phyloP scores from a whole-genome alignment of 2,888 invertebrate species.

The Dicycla oo region DNA sequence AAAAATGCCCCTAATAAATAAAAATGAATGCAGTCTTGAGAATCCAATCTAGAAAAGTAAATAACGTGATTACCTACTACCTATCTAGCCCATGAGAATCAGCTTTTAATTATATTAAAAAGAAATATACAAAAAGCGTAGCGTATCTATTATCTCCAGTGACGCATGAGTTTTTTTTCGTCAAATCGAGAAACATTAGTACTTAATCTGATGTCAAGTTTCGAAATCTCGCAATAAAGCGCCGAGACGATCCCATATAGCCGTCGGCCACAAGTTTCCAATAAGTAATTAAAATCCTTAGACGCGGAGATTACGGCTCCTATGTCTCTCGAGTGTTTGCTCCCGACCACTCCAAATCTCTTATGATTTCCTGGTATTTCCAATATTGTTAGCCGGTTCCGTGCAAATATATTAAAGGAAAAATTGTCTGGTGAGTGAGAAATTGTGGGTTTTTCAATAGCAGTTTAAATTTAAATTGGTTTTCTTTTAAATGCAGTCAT shows the following conservation, averaged over 20 bases:
- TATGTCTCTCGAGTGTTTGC: slow-evolving; percentile 85
- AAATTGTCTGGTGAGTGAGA: slow-evolving; percentile 9
- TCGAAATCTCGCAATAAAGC: slow-evolving; percentile 86
- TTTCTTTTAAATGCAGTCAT: background rate
- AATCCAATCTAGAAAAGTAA: no score
- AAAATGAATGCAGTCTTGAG: no score
- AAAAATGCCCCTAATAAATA: no score
- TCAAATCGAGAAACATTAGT: slow-evolving; percentile 64
- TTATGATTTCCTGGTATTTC: slow-evolving; percentile 81
- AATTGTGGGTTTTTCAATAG: slow-evolving; percentile 11
- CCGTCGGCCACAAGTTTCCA: slow-evolving; percentile 90
- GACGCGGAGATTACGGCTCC: slow-evolving; percentile 85
- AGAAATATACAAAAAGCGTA: no score
- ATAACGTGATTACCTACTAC: no score
- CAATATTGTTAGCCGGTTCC: slow-evolving; percentile 59
- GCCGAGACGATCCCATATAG: slow-evolving; percentile 83
- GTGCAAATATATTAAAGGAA: slow-evolving; percentile 47
- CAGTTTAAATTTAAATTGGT: background rate
- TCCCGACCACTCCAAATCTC: slow-evolving; percentile 78
- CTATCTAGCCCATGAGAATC: no score
- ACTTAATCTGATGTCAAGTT: slow-evolving; percentile 71
- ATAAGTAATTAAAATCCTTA: slow-evolving; percentile 90
- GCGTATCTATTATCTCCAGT: no score
- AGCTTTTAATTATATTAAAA: no score
- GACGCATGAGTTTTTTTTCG: background rate